These are phyloP conservation scores for Rhinolophus sinicus DNA, from an alignment of 2,113 vertebrate genomes.

Conservation along the genomic window DNA sequence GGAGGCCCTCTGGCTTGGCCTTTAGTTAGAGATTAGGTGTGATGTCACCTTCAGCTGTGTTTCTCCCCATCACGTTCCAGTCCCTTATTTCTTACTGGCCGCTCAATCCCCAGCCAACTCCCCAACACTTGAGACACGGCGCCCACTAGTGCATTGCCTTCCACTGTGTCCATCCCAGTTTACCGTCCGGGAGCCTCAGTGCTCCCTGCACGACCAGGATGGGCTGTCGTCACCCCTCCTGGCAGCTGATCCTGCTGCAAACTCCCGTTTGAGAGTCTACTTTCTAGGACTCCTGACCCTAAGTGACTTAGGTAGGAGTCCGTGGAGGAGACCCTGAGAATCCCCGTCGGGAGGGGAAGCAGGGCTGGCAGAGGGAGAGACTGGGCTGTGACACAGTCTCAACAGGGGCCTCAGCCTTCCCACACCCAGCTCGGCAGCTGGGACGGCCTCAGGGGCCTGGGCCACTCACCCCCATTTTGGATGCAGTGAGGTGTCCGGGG, in stretches of 20 bases:
- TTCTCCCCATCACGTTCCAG: not conserved
- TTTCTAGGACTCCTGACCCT: not conserved
- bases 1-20: too few relatives aligned
- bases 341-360: too few relatives aligned
- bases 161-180: fast-evolving
- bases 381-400: fast-evolving
- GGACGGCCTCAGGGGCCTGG: not conserved
- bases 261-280: not conserved
- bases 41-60: too few relatives aligned
- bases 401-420: not conserved
- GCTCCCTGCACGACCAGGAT: fast-evolving
- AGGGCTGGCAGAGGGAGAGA: too few relatives aligned
- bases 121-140: fast-evolving
- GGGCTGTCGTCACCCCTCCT: fast-evolving
- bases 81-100: too few relatives aligned
- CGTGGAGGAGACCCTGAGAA: too few relatives aligned
- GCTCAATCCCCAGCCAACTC: not conserved
- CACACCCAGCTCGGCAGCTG: not conserved
- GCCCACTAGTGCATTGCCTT: fast-evolving
- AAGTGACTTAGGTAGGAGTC: not conserved
- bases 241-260: fast-evolving
- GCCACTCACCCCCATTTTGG: fast-evolving
- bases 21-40: not conserved
- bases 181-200: fast-evolving
- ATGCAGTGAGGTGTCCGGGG: fast-evolving